These are phyloP conservation scores for Megaceryle maxima DNA, from an alignment of 2,113 vertebrate genomes.

Conservation along the genomic window DNA sequence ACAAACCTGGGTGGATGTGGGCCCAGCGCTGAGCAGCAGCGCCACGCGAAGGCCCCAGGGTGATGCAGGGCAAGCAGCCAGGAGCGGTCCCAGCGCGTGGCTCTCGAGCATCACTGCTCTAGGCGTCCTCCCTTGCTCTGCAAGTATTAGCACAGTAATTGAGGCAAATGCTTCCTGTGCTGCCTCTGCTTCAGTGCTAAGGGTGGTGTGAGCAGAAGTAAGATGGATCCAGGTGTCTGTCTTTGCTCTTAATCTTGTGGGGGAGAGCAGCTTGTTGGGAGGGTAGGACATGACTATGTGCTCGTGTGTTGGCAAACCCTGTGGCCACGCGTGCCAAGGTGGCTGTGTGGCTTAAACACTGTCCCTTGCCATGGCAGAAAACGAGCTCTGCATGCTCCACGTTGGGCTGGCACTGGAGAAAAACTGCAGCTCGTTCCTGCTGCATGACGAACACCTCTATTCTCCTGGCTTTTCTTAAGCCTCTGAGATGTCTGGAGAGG, in stretches of 20 bases:
- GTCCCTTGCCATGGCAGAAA: background rate
- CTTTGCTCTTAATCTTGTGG: background rate
- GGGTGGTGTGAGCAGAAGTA: background rate
- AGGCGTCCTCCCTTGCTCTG: background rate
- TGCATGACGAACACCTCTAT: too few species aligned
- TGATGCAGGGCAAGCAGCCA: rapidly evolving
- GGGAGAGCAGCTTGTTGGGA: background rate
- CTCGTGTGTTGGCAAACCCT: background rate
- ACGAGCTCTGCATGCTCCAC: background rate
- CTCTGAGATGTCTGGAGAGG: too few species aligned
- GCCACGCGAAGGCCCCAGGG: too few species aligned
- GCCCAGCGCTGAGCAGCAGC: background rate
- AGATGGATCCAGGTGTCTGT: background rate
- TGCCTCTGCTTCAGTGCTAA: background rate
- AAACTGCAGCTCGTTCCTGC: background rate
- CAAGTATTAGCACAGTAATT: background rate
- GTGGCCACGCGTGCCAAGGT: too few species aligned
- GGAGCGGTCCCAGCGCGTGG: background rate
- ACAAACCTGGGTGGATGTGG: background rate
- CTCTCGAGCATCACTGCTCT: background rate
- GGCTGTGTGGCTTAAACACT: background rate
- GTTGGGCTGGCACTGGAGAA: background rate
- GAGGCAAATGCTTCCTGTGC: background rate
- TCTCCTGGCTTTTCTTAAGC: background rate
- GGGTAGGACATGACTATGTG: background rate